Evolutionary conservation across 2,113 vertebrate genomes (phyloP).

Genomic region (Leptocoma aspasia): DNA sequence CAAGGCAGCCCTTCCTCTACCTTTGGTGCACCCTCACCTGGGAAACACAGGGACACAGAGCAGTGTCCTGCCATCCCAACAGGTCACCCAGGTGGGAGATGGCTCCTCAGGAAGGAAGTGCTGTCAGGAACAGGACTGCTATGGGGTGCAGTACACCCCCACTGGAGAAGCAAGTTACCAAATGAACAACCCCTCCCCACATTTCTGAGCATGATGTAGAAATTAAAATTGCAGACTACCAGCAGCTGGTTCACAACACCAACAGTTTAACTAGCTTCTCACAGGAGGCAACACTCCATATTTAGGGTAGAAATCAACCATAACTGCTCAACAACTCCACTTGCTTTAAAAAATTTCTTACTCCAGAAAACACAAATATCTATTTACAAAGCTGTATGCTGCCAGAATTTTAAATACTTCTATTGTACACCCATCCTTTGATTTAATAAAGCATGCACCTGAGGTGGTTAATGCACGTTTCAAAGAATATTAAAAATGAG

Average conservation of each 20-base stretch:
- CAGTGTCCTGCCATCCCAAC: background rate
- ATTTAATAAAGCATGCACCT: background rate
- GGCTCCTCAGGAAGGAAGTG: background rate
- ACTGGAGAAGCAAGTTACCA: background rate
- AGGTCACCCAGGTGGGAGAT: background rate
- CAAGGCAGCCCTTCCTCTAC: background rate
- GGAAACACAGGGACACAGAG: background rate
- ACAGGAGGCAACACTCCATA: background rate
- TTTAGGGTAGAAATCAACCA: background rate
- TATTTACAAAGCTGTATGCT: background rate
- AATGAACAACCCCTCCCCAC: background rate
- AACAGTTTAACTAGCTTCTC: background rate
- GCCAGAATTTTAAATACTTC: background rate
- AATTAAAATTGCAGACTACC: background rate
- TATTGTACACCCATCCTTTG: background rate
- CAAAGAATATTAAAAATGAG: background rate
- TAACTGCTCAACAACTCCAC: background rate
- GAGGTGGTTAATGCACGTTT: constrained; percentile 1
- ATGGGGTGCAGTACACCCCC: fast-evolving
- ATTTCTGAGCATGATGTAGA: background rate
- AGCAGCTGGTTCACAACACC: background rate
- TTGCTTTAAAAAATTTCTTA: background rate
- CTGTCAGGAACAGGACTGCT: background rate
- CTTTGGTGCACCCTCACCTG: background rate
- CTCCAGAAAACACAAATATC: background rate